Conservation (phyloP, 1,140 invertebrate species). For the Heliconius eleuchia region DNA sequence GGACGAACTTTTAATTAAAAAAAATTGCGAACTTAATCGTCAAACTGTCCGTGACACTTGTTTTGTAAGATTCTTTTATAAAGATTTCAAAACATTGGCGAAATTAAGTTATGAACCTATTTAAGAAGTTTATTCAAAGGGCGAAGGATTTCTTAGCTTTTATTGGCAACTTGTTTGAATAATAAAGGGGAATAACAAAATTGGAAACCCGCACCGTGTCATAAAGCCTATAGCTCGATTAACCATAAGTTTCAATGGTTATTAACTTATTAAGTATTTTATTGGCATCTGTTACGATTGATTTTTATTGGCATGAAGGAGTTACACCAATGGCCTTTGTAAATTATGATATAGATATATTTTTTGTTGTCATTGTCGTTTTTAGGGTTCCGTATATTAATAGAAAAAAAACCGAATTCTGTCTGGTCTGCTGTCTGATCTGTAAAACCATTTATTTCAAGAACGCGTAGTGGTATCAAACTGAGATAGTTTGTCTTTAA, state of each 20-base stretch:
- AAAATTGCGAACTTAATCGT: constrained; percentile 19
- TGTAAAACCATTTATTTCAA: no score
- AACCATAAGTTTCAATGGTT: constrained; percentile 3
- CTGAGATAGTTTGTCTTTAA: no score
- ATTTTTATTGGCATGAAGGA: not conserved
- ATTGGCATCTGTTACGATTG: not conserved
- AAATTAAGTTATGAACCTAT: constrained; percentile 30
- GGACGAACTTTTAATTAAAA: constrained; percentile 31
- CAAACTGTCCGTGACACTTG: constrained; percentile 29
- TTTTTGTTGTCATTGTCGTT: not conserved
- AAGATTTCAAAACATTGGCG: constrained; percentile 34
- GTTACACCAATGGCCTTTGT: not conserved
- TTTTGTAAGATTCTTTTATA: constrained; percentile 26
- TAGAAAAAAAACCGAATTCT: no score
- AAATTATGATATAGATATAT: not conserved
- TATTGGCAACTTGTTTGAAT: constrained; percentile 30
- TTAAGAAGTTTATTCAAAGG: constrained; percentile 29
- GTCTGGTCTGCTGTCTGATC: no score
- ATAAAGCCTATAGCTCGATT: constrained; percentile 12
- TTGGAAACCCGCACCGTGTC: not conserved
- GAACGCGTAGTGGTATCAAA: no score
- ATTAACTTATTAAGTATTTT: constrained; percentile 9
- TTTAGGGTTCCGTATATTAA: not conserved
- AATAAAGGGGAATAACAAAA: constrained; percentile 17
- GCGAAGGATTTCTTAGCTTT: constrained; percentile 21